A percentile compares a stretch with the other conserved stretches of the same genome.
Evolutionary conservation across 2,797 vertebrate genomes (phyloP).

Genomic region (Arremon brunneinucha): DNA sequence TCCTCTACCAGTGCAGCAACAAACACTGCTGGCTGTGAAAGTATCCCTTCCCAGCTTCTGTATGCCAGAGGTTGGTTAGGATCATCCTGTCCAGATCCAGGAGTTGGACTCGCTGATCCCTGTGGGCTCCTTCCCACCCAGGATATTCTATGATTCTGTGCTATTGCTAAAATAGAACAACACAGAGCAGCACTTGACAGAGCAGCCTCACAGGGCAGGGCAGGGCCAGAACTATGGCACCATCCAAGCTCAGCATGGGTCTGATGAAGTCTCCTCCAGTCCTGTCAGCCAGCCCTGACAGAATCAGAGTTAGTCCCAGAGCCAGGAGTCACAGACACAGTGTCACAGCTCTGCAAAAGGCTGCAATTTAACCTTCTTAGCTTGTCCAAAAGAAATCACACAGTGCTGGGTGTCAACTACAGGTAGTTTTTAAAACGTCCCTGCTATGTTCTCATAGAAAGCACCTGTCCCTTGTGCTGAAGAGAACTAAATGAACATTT

Average conservation of each 20-base stretch:
- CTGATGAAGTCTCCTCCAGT: not conserved
- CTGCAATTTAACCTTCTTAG: not conserved
- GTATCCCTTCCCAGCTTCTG: not conserved
- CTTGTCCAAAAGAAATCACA: not conserved
- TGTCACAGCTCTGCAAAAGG: not conserved
- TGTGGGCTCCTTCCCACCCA: not conserved
- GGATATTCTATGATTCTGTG: not conserved
- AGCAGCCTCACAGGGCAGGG: not conserved
- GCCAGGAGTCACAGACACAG: not conserved
- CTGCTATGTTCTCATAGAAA: not conserved
- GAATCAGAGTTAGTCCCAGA: not conserved
- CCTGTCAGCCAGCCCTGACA: not conserved
- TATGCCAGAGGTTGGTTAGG: rapidly evolving
- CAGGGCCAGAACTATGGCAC: not conserved
- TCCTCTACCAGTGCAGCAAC: not conserved
- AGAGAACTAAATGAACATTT: not conserved
- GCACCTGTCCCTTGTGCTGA: rapidly evolving
- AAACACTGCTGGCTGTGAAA: not conserved
- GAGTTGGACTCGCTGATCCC: rapidly evolving
- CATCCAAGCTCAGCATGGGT: not conserved
- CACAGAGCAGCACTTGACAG: not conserved
- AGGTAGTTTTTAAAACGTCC: not conserved
- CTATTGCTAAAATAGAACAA: not conserved
- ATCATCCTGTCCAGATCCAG: no score
- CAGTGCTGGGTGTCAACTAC: not conserved